Percentiles rank a stretch among this genome's conserved stretches.
phyloP scores from a whole-genome alignment of 2,888 invertebrate species.

The Coleophora deauratella region DNA sequence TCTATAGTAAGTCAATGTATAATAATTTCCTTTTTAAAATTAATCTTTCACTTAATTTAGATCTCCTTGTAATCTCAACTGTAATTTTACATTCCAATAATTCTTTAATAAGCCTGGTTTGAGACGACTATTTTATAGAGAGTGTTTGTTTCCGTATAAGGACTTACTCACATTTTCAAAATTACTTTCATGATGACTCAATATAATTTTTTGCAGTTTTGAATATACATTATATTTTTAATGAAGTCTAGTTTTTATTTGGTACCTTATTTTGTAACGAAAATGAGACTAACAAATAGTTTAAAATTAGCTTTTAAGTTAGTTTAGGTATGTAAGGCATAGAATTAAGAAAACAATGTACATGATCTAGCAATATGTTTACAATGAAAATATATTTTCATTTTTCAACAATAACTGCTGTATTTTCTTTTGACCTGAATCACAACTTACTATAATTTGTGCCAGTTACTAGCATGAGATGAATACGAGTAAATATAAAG shows the following conservation, averaged over 20 bases:
- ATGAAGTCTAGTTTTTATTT: slow-evolving; percentile 18
- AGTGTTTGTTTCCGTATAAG: no score
- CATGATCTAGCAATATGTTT: slow-evolving; percentile 24
- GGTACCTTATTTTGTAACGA: slow-evolving; percentile 25
- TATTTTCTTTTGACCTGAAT: no score
- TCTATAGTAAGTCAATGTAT: background rate
- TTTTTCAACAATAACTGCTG: slow-evolving; percentile 20
- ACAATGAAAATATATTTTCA: slow-evolving; percentile 46
- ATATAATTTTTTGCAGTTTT: no score
- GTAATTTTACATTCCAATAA: slow-evolving; percentile 67
- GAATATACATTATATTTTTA: no score
- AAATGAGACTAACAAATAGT: slow-evolving; percentile 28
- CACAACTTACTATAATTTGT: no score
- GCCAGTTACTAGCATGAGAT: no score
- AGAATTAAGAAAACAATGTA: slow-evolving; percentile 27
- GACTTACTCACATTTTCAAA: no score
- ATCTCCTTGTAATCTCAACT: slow-evolving; percentile 54
- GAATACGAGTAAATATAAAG: no score
- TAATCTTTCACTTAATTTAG: slow-evolving; percentile 47
- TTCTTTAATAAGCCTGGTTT: slow-evolving; percentile 47
- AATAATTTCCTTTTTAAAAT: slow-evolving; percentile 8
- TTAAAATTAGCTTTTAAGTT: slow-evolving; percentile 9
- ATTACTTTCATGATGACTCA: no score
- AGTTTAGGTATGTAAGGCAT: slow-evolving; percentile 18
- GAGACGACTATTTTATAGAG: slow-evolving; percentile 6